Evolutionary conservation across 1,140 invertebrate genomes (phyloP).

Genomic region (Anastrepha ludens): DNA sequence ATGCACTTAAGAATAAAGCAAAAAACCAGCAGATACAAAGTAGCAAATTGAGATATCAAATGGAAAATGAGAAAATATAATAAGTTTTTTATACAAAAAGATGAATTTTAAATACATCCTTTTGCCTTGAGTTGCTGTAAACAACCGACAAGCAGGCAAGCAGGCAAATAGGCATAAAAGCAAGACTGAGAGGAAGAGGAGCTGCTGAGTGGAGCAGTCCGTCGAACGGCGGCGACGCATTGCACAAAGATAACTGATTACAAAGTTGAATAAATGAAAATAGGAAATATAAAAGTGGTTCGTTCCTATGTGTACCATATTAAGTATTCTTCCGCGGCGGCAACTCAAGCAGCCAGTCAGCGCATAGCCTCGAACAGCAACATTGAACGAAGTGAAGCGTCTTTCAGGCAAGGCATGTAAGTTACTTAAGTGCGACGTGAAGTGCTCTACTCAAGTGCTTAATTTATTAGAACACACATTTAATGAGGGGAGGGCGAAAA

Average conservation of each 20-base stretch:
- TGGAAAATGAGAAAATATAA: neutral
- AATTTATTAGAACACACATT: slow-evolving; percentile 49
- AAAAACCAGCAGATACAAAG: neutral
- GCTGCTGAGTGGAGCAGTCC: neutral
- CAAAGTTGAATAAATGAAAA: slow-evolving; percentile 30
- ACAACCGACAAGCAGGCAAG: neutral
- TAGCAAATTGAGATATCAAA: slow-evolving; percentile 41
- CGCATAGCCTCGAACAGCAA: neutral
- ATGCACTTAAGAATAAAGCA: slow-evolving; percentile 21
- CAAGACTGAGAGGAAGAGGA: neutral
- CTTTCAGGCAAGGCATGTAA: slow-evolving; percentile 47
- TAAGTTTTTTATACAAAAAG: slow-evolving; percentile 8
- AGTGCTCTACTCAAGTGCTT: slow-evolving; percentile 51
- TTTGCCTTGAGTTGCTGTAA: slow-evolving; percentile 7
- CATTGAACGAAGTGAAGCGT: neutral
- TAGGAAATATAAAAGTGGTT: slow-evolving; percentile 20
- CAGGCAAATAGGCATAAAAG: neutral
- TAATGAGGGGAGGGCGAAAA: slow-evolving; percentile 1
- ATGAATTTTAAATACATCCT: slow-evolving; percentile 27
- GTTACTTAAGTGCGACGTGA: slow-evolving; percentile 50
- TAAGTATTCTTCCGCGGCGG: neutral
- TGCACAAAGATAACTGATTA: slow-evolving; percentile 11
- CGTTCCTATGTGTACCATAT: neutral
- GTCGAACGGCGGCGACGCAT: neutral
- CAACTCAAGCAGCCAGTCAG: neutral